Base-by-base conservation (phyloP, 37 sponge, comb jelly and placozoan genomes). In the Halisarca cf. caerulea region DNA sequence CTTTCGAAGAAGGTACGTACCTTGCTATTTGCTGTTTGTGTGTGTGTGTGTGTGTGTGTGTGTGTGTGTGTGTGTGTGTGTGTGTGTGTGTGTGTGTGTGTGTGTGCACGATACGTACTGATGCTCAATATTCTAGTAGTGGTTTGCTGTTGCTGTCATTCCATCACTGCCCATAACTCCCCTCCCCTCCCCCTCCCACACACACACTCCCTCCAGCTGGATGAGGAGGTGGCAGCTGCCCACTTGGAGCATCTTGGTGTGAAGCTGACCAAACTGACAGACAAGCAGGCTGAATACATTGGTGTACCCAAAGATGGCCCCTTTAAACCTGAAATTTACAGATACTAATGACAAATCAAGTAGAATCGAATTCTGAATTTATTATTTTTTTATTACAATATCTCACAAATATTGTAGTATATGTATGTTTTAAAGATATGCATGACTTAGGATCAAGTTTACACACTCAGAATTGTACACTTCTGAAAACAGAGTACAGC, bases 231-330 rank as follows among this genome's bases (percentile, higher is more conserved):
- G 2, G 82, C 82, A 59, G 45, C 71, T 24, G 45, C 71, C 35
- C 84, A 83, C 35, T 38, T 83, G 55, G 72, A 83, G 0, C 58
- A 83, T 39, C 57, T 83, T 68, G 82, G 85, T 21, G 58, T 84
- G 59, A 54, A 36, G 42, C 62, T 84, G 41, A 39, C 35, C 3
- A 42, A 51, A n/a, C 78, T 84, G 24, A 45, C 72, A 11, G 30
- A n/a, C 59, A 75, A 84, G 61, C 85, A 84, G 41, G 77, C 85
- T 30, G 85, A 73, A 58, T 84, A 75, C 44, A 72, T 84, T 25
- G 66, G 66, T 11, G 78, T 84, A 25, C 44, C 51, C 21, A 20
- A 25, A 33, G 18, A 69, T n/a, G 84, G 84, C 5, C 84, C 84
- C 54, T 83, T 37, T 58, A 83, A 83, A 66, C 84, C 84, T 11